Evolutionary conservation across 2,113 vertebrate species (phyloP).

Genomic region (Phylloscopus trochiloides): DNA sequence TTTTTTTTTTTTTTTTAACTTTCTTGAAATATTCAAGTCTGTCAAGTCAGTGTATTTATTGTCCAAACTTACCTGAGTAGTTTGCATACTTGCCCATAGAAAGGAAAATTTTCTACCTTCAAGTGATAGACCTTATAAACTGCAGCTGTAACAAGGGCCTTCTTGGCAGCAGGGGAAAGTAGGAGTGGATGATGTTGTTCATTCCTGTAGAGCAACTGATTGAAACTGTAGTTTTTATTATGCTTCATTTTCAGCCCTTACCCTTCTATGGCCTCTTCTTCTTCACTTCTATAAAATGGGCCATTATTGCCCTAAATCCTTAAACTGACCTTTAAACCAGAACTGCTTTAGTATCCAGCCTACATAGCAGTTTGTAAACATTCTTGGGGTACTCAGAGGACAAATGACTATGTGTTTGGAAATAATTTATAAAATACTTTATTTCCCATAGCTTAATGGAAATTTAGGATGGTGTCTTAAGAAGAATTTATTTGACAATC

Average conservation of each 20-base stretch:
- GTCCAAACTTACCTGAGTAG: slow-evolving; percentile 27
- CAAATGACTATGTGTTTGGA: slow-evolving; percentile 57
- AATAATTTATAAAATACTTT: slow-evolving; percentile 58
- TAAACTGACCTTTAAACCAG: slow-evolving; percentile 40
- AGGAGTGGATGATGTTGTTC: slow-evolving; percentile 31
- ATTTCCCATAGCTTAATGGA: slow-evolving; percentile 58
- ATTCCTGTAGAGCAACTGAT: slow-evolving; percentile 51
- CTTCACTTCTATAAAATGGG: slow-evolving; percentile 35
- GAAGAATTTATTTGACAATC: slow-evolving; percentile 59
- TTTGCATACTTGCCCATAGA: slow-evolving; percentile 38
- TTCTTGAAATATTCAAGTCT: neutral
- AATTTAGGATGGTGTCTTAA: slow-evolving; percentile 39
- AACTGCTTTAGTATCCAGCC: slow-evolving; percentile 35
- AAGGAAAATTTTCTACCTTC: slow-evolving; percentile 59
- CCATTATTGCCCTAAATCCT: slow-evolving; percentile 48
- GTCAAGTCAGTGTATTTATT: neutral
- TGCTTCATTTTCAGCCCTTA: slow-evolving; percentile 47
- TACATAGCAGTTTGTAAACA: slow-evolving; percentile 55
- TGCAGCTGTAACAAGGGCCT: slow-evolving; percentile 48
- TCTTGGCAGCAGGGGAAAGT: neutral
- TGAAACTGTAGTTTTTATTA: slow-evolving; percentile 60
- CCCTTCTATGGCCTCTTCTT: slow-evolving; percentile 28
- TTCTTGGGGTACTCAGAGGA: slow-evolving; percentile 56
- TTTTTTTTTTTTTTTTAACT: neutral
- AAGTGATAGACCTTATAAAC: slow-evolving; percentile 48